Conservation (phyloP, 64 coral and sea anemone genomes). For the Montipora cactus region DNA sequence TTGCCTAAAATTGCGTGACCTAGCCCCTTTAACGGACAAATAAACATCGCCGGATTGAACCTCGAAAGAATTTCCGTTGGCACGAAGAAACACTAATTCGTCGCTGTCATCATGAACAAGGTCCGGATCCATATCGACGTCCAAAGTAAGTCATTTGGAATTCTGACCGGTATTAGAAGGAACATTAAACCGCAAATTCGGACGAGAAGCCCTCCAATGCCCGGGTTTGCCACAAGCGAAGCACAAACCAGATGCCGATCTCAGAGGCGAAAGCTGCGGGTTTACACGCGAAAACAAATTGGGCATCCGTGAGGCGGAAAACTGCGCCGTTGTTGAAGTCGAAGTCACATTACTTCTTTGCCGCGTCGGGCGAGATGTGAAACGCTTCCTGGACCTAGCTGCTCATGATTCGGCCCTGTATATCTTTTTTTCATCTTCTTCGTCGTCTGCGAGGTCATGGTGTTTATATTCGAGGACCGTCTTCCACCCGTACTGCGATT, state of each 20-base stretch:
- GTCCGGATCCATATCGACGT: no score
- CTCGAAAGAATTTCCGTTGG: constrained; percentile 30
- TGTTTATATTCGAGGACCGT: constrained; percentile 25
- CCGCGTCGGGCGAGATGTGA: no score
- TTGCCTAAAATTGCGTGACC: no score
- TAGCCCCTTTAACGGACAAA: constrained; percentile 47
- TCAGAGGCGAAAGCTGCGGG: no score
- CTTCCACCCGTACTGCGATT: constrained; percentile 7
- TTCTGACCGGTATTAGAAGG: constrained; percentile 8
- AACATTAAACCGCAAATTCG: not conserved
- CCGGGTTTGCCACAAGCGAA: no score
- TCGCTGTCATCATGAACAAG: not conserved
- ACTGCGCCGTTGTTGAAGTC: not conserved
- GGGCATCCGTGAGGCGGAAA: no score
- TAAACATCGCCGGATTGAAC: not conserved
- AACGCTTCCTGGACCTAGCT: no score
- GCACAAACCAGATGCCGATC: no score
- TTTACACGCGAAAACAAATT: no score
- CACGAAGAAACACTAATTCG: constrained; percentile 5
- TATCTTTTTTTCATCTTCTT: no score
- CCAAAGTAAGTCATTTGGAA: not conserved
- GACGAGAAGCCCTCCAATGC: not conserved
- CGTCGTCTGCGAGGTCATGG: constrained; percentile 9
- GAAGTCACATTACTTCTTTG: not conserved
- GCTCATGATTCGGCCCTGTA: no score